Evolutionary conservation across 2,113 vertebrate species (phyloP), one percentile per base, ranked within the genome.

Genomic region (Sebastes schlegelii): DNA sequence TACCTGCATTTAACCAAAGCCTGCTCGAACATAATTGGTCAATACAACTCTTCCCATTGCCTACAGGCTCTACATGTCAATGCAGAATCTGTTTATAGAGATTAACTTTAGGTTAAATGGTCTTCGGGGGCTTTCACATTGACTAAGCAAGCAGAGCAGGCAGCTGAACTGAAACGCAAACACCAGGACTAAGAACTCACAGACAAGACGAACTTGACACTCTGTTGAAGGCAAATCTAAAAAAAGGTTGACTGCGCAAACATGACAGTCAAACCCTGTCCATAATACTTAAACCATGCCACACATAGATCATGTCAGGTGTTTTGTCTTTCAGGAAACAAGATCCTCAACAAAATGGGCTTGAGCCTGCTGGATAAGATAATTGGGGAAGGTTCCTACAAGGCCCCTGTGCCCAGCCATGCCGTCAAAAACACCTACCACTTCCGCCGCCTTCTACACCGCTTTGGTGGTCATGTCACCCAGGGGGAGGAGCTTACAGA

Each of bases 341-440:
- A 92, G 70, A 95, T 98, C 71, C 93, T 98, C 57, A 98, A 95
- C 86, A 91, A 88, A 70, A 96, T 98, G 77, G 98, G 98, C 23
- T 79, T 98, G 84, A 97, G 95, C 81, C 77, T 99, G 58, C 70
- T 97, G 81, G 11, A 71, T 79, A 19, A 95, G 26, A 34, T 80
- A 0, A 48, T 94, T 21, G 6, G 0, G 0, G 86, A 83, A 0
- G 95, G 91, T 1, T 42, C 67, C 21, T 93, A 92, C 86, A 92
- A 82, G 0, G 86, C 91, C 0, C 66, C 88, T 1, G 75, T 86
- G 1, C 74, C 93, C 0, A 90, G 88, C 8, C 61, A 93, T 0
- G 85, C 71, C 8, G 69, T 79, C 9, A 81, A 85, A 48, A 88
- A 95, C 16, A 87, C 46, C 78, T 97, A 96, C 78, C 96, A 97